phyloP scores from a whole-genome alignment of 2,113 vertebrate species.

The Murina feae region DNA sequence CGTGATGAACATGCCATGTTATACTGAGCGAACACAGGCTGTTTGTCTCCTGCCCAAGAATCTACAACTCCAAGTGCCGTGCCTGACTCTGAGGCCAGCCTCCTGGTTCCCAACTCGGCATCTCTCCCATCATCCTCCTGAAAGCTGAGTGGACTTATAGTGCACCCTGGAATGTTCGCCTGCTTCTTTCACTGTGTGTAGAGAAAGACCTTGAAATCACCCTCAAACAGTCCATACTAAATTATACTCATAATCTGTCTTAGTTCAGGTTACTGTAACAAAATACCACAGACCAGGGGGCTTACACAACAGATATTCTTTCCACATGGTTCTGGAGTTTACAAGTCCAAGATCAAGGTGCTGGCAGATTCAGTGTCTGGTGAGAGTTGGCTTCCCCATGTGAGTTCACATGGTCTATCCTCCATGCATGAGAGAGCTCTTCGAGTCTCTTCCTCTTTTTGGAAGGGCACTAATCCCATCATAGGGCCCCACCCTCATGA shows the following conservation, averaged over 20 bases:
- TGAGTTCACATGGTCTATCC: not conserved
- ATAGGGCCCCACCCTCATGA: not conserved
- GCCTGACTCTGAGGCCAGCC: not conserved
- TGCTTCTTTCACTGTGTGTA: not conserved
- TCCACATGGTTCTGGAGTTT: not conserved
- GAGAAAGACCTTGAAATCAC: not conserved
- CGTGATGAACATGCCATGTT: no score
- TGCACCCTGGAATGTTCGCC: not conserved
- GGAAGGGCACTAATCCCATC: not conserved
- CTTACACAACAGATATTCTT: not conserved
- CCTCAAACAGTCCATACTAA: not conserved
- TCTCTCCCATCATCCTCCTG: not conserved
- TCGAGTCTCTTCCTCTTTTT: not conserved
- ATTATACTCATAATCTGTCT: not conserved
- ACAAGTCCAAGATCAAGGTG: not conserved
- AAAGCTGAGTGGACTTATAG: not conserved
- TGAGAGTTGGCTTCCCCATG: not conserved
- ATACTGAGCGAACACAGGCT: not conserved
- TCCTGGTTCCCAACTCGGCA: not conserved
- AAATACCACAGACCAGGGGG: not conserved
- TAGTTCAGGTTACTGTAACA: not conserved
- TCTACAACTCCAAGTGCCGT: not conserved
- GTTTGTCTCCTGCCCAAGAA: not conserved
- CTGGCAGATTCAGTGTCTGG: not conserved
- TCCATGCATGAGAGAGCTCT: fast-evolving